Evolutionary conservation across 1,140 invertebrate genomes (phyloP), one percentile per base, ranked within the genome.

Genomic region (Zaprionus ghesquierei): DNA sequence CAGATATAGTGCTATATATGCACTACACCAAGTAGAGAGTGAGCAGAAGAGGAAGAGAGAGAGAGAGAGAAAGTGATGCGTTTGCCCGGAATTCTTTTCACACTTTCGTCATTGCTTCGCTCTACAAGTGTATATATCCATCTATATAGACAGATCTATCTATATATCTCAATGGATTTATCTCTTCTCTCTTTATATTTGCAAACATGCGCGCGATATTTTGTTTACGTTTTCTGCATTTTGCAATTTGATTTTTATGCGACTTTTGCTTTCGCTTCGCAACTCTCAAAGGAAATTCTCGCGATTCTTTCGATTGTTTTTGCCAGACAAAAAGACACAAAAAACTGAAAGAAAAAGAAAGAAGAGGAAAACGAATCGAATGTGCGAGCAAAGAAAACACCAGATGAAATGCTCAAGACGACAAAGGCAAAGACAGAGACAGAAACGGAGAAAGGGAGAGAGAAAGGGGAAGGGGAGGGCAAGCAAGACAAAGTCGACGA

Each of bases 401-500:
- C 29, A 59, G 54, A 66, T 33, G 69, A 71, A 66, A 71, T 41
- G 55, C n/a, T 18, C 3, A 58, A 18, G 41, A 25, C 25, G 56
- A 27, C 27, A 53, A 54, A 69, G 59, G 35, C 59, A 44, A 15
- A 31, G 18, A 50, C 27, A 27, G 12, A 61, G 18, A 35, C 5
- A n/a, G 23, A 18, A 3, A 59, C 4, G 53, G 29, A 62, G 12
- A 41, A n/a, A 49, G n/a, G 53, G 35, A 29, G 13, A 31, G 53
- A 25, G 25, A 46, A n/a, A 22, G 51, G 31, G 18, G 22, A 1
- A 51, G 27, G 23, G 27, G 31, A 2, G 18, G 33, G 50, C 38
- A 44, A 20, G 25, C 64, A 18, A 66, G 49, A 60, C 66, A 68
- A 63, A 58, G 49, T 65, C 69, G 64, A 80, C 79, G 72, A 76